Evolutionary conservation across 2,113 vertebrate genomes (phyloP).

Genomic region (Anser brachyrhynchus): DNA sequence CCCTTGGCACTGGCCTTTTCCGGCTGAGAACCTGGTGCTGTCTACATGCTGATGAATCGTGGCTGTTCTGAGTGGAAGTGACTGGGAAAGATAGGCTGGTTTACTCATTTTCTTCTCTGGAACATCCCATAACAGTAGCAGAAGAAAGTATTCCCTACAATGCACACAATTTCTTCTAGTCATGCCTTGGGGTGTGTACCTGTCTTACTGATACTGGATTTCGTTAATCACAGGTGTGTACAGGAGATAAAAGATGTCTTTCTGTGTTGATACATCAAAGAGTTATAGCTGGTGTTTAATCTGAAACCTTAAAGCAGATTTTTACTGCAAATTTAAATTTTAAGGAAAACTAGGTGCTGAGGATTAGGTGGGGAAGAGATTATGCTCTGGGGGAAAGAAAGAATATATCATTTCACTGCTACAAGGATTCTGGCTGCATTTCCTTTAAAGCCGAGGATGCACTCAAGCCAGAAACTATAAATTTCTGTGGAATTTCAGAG

Average conservation of each 20-base stretch:
- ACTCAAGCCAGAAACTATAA: not conserved
- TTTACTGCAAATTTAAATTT: not conserved
- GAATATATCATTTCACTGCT: not conserved
- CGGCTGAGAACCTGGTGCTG: not conserved
- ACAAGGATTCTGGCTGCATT: not conserved
- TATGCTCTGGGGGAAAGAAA: not conserved
- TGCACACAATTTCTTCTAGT: not conserved
- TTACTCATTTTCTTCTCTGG: not conserved
- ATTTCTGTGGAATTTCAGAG: not conserved
- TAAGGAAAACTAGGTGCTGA: not conserved
- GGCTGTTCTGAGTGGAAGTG: not conserved
- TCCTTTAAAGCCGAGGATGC: not conserved
- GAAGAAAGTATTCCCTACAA: not conserved
- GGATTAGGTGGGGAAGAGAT: not conserved
- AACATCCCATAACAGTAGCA: not conserved
- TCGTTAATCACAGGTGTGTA: not conserved
- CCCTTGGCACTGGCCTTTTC: constrained; percentile 49
- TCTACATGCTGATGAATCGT: not conserved
- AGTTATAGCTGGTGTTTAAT: not conserved
- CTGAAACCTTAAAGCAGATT: not conserved
- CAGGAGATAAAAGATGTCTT: not conserved
- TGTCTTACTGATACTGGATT: not conserved
- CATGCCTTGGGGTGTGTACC: not conserved
- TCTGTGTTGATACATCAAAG: not conserved
- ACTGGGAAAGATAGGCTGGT: not conserved